These are phyloP conservation scores for Hystrix cristata DNA, from an alignment of 2,113 vertebrate species.

Conservation along the genomic window DNA sequence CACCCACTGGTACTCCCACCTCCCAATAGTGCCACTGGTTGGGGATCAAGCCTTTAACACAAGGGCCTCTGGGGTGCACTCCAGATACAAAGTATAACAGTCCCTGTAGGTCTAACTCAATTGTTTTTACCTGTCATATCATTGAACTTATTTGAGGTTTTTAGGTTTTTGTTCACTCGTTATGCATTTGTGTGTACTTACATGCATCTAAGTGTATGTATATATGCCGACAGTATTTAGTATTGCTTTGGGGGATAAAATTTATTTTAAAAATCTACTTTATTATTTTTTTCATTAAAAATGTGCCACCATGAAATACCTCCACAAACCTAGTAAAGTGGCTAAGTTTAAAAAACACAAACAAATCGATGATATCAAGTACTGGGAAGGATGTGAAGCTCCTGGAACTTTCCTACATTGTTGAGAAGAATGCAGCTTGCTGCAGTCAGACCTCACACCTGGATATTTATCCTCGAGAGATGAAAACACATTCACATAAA, in stretches of 20 bases:
- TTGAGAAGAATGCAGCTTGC: neutral
- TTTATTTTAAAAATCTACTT: neutral
- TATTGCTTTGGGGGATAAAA: neutral
- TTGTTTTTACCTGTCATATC: neutral
- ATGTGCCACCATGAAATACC: neutral
- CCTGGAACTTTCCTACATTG: neutral
- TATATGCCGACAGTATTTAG: neutral
- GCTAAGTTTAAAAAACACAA: neutral
- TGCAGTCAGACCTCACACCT: neutral
- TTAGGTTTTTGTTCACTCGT: neutral
- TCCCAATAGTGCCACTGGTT: neutral
- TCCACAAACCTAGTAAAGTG: neutral
- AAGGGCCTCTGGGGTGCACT: neutral
- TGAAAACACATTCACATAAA: neutral
- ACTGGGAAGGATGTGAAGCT: neutral
- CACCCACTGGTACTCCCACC: no score
- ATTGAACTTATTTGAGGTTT: neutral
- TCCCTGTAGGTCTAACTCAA: neutral
- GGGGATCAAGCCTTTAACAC: neutral
- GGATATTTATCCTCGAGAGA: neutral
- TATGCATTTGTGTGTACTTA: neutral
- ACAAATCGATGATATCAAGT: neutral
- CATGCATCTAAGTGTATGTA: neutral
- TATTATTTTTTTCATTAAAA: conserved; percentile 35
- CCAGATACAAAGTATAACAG: neutral